Evolutionary conservation across 2,888 invertebrate genomes (phyloP).

Genomic region (Nipponacmea schrenckii): DNA sequence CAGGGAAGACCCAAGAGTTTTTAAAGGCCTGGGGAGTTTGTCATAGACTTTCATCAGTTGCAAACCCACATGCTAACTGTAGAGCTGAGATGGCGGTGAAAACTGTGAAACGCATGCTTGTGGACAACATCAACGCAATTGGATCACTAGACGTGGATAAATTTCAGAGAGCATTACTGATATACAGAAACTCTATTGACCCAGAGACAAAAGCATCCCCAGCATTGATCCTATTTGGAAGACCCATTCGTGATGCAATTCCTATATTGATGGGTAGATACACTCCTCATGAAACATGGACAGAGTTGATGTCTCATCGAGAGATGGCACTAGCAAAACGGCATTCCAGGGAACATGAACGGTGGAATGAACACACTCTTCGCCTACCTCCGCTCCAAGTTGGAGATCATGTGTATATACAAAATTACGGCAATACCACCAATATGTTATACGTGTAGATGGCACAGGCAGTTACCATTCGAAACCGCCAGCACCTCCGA

Average conservation of each 20-base stretch:
- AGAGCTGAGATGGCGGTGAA: conserved; percentile 36
- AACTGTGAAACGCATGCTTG: conserved; percentile 36
- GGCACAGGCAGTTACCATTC: conserved; percentile 33
- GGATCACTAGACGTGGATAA: conserved; percentile 29
- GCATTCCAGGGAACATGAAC: conserved; percentile 28
- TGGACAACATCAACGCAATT: conserved; percentile 27
- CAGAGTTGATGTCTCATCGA: conserved; percentile 17
- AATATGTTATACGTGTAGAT: conserved; percentile 32
- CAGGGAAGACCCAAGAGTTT: conserved; percentile 30
- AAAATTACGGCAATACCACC: conserved; percentile 35
- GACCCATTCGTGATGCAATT: conserved; percentile 32
- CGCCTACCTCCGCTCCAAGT: conserved; percentile 27
- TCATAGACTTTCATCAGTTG: conserved; percentile 34
- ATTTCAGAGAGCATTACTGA: conserved; percentile 33
- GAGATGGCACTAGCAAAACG: conserved; percentile 27
- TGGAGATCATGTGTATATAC: conserved; percentile 33
- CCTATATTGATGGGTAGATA: conserved; percentile 30
- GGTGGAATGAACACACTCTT: conserved; percentile 27
- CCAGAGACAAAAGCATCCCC: conserved; percentile 36
- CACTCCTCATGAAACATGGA: conserved; percentile 31
- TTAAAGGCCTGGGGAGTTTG: conserved; percentile 31
- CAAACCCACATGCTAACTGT: conserved; percentile 36
- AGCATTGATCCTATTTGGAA: conserved; percentile 37
- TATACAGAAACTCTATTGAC: conserved; percentile 33
- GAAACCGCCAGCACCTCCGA: conserved; percentile 30